Percentiles rank a stretch among this genome's conserved stretches.
These are phyloP conservation scores for Poecile montanus DNA, from an alignment of 2,797 vertebrate genomes.

Conservation along the genomic window DNA sequence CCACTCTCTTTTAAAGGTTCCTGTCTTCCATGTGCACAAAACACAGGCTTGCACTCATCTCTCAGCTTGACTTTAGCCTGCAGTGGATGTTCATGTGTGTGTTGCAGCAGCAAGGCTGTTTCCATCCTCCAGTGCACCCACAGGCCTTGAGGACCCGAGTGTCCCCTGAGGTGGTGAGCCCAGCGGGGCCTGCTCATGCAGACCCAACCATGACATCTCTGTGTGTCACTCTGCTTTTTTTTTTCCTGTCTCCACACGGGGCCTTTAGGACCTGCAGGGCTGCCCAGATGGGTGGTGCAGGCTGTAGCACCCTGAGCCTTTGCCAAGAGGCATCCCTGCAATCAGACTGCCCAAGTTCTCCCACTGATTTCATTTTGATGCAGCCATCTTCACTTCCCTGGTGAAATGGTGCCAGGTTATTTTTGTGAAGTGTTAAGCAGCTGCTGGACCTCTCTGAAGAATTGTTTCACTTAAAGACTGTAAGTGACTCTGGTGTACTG, in stretches of 20 bases:
- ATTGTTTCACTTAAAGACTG: background rate
- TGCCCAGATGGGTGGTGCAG: accelerated
- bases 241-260: background rate
- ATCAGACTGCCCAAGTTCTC: background rate
- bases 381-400: background rate
- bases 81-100: accelerated
- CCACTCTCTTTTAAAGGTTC: background rate
- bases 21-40: background rate
- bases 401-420: background rate
- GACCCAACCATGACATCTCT: background rate
- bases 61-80: background rate
- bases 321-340: background rate
- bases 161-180: background rate
- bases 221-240: background rate
- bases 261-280: background rate
- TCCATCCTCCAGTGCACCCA: background rate
- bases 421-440: background rate
- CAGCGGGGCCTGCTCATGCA: background rate
- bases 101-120: background rate
- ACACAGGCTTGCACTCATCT: background rate
- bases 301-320: background rate
- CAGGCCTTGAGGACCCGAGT: background rate
- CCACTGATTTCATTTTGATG: background rate
- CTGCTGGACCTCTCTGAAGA: background rate
- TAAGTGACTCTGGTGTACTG: background rate